Evolutionary conservation across 2,113 vertebrate species (phyloP).

Genomic region (Bothrops jararaca): DNA sequence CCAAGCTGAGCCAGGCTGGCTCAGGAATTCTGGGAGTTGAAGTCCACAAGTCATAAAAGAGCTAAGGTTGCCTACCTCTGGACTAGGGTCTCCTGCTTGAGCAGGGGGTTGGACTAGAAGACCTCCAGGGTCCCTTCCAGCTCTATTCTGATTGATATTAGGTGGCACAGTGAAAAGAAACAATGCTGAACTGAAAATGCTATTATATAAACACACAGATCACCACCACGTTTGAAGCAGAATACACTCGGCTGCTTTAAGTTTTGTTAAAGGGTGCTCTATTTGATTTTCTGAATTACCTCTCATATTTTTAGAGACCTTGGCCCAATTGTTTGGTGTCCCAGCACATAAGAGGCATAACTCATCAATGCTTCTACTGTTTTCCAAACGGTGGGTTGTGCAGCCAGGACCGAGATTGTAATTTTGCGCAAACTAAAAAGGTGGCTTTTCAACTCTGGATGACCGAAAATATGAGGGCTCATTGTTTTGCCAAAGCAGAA

Average conservation of each 20-base stretch:
- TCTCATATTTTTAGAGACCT: not conserved
- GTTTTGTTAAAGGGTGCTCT: not conserved
- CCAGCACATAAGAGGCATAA: not conserved
- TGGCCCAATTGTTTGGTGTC: not conserved
- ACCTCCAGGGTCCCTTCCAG: no score
- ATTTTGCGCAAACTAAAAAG: not conserved
- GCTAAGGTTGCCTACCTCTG: no score
- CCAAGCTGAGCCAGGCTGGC: no score
- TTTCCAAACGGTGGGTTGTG: not conserved
- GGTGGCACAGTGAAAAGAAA: not conserved
- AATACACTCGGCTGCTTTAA: not conserved
- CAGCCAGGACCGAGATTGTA: not conserved
- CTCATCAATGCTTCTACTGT: not conserved
- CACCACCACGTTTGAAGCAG: not conserved
- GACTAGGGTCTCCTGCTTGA: no score
- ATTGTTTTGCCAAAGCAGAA: not conserved
- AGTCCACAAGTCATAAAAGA: no score
- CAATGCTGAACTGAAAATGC: not conserved
- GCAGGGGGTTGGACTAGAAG: no score
- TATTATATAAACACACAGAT: not conserved
- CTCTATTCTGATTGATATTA: not conserved
- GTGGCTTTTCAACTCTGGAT: not conserved
- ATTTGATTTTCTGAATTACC: not conserved
- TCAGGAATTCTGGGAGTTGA: no score
- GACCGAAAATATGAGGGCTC: not conserved